phyloP scores from a whole-genome alignment of 2,113 vertebrate species.

The Columbina picui region DNA sequence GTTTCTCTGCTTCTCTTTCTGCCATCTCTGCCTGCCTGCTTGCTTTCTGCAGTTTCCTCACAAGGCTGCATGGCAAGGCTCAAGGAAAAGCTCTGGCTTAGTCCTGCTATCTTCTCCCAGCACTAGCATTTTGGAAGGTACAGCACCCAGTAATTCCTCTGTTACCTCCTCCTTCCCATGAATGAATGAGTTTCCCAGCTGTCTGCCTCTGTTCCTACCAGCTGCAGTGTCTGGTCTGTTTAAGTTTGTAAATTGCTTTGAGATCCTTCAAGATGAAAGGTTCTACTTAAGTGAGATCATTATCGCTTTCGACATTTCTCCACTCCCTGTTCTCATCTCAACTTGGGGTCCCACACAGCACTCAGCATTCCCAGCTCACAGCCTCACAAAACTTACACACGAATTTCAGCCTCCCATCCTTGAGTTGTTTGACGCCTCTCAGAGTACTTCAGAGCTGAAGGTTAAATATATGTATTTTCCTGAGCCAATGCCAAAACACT shows the following conservation, averaged over 20 bases:
- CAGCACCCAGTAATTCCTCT: not conserved
- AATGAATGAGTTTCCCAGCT: slow-evolving; percentile 28
- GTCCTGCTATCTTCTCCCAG: not conserved
- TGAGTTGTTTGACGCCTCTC: not conserved
- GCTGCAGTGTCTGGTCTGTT: slow-evolving; percentile 52
- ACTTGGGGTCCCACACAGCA: not conserved
- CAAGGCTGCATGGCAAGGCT: not conserved
- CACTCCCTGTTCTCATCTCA: slow-evolving; percentile 32
- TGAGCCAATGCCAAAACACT: slow-evolving; percentile 1
- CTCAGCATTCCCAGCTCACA: not conserved
- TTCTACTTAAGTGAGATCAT: slow-evolving; percentile 37
- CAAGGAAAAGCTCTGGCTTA: not conserved
- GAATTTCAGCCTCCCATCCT: not conserved
- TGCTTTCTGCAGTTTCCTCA: not conserved
- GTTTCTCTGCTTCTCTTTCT: not conserved
- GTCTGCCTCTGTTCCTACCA: slow-evolving; percentile 53
- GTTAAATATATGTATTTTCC: slow-evolving; percentile 54
- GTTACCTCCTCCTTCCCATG: not conserved
- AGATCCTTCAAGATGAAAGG: slow-evolving; percentile 52
- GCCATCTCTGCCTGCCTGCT: not conserved
- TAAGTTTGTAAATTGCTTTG: slow-evolving; percentile 53
- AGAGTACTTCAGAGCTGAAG: slow-evolving; percentile 30
- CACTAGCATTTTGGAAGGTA: not conserved
- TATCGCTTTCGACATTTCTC: slow-evolving; percentile 23
- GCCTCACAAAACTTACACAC: not conserved